Evolutionary conservation across 2,113 vertebrate genomes (phyloP), one percentile per base, ranked within the genome.

Genomic region (Dicrurus megarhynchus): DNA sequence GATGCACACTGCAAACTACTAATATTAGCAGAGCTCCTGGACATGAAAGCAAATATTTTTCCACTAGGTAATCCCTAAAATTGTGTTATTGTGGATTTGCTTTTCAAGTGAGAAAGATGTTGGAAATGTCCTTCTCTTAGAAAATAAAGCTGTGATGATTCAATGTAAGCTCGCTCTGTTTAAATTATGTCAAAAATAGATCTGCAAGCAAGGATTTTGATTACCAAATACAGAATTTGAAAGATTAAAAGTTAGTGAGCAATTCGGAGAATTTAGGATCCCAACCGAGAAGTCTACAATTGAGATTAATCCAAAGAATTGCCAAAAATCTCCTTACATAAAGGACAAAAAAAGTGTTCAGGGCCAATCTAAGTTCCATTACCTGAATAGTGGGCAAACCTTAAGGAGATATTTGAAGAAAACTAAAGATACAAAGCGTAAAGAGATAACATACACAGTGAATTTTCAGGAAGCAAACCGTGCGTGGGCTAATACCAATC

Each of bases 181-280:
- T 95, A 89, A 95, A 71, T 95, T 87, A 81, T 84, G 41, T 52
- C 30, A 67, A 82, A 96, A 95, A 84, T 81, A 92, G 52, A 89
- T 68, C 32, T 82, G 37, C 65, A 84, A 89, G 78, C 79, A 92
- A 64, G 37, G 61, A 44, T 79, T 96, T 86, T 86, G 67, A 90
- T 94, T 90, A 77, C 46, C 39, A 46, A 86, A 49, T 37, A 79
- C 47, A 87, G 74, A 76, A 86, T 65, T 76, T 67, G 52, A 63
- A 92, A 86, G 57, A 80, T 52, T 85, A 67, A 68, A 92, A 68
- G 37, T 60, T 64, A 65, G 42, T 7, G 35, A 78, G 67, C 44
- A 65, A 65, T n/a, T 50, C 53, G 10, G 65, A 44, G 39, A 78
- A 74, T 67, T 81, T 81, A 59, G 21, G 21, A 78, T 78, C 24